phyloP scores from a whole-genome alignment of 2,888 invertebrate genomes.

The Nasonia oneida region DNA sequence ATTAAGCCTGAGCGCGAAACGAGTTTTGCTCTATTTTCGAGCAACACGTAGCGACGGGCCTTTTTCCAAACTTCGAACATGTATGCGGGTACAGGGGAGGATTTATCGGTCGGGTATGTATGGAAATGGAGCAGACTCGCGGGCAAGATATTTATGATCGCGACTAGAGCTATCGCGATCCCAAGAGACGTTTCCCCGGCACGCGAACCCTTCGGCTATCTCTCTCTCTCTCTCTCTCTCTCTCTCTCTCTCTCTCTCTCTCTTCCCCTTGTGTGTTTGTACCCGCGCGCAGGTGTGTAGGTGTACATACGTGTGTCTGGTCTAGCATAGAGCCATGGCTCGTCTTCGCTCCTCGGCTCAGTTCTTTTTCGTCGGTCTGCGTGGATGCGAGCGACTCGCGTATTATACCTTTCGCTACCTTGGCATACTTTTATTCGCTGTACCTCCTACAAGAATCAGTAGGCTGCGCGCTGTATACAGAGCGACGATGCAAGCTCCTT shows the following conservation, averaged over 20 bases:
- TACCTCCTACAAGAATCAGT: no score
- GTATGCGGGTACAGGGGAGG: neutral
- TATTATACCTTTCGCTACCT: neutral
- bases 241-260: conserved; percentile 22
- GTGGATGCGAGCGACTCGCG: conserved; percentile 21
- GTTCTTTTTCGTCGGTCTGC: conserved; percentile 64
- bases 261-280: neutral
- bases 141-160: conserved; percentile 56
- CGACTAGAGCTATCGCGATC: conserved; percentile 53
- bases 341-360: conserved; percentile 42
- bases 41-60: conserved; percentile 34
- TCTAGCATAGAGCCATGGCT: conserved; percentile 11
- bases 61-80: neutral
- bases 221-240: neutral
- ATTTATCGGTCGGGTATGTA: conserved; percentile 39
- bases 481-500: no score
- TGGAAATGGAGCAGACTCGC: conserved; percentile 47
- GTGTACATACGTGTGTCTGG: neutral
- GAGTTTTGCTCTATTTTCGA: neutral
- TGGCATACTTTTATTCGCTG: neutral
- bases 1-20: no score
- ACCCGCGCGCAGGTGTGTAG: neutral
- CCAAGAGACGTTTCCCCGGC: conserved; percentile 69
- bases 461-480: no score
- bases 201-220: conserved; percentile 68